These are phyloP conservation scores for Mus spretus DNA, from an alignment of 2,797 vertebrate species.

Conservation along the genomic window DNA sequence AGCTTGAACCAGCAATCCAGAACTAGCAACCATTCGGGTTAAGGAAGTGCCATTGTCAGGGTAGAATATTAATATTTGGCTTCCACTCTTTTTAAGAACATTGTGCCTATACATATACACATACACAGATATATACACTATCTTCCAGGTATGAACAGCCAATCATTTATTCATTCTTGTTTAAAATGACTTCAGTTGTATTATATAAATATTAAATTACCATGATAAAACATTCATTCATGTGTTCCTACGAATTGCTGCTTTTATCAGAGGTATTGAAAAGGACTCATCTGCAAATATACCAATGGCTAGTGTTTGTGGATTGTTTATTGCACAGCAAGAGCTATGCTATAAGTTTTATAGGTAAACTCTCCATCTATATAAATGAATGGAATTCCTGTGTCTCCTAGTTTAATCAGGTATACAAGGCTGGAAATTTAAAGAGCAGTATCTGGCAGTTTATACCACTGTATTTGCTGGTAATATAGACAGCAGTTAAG, in stretches of 20 bases:
- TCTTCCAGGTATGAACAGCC: not conserved
- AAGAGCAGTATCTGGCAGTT: not conserved
- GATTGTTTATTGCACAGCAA: not conserved
- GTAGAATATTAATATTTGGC: not conserved
- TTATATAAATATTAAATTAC: not conserved
- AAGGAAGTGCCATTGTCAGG: not conserved
- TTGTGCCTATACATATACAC: accelerated
- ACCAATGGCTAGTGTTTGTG: not conserved
- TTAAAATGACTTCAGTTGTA: conserved; percentile 16
- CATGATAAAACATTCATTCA: conserved; percentile 8
- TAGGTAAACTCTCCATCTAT: not conserved
- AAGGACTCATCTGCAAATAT: not conserved
- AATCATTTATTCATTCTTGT: not conserved
- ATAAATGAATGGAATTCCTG: not conserved
- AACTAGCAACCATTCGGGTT: not conserved
- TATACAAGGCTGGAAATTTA: not conserved
- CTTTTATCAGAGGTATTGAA: not conserved
- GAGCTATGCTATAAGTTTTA: not conserved
- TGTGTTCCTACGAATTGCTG: not conserved
- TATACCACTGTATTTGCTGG: not conserved
- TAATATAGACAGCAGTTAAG: not conserved
- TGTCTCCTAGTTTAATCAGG: not conserved
- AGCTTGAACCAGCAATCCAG: not conserved
- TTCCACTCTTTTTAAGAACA: not conserved
- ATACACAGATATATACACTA: not conserved